A percentile compares a stretch with the other conserved stretches of the same genome.
Conservation (phyloP, 2,797 vertebrate species). For the Simalia tracyae region DNA sequence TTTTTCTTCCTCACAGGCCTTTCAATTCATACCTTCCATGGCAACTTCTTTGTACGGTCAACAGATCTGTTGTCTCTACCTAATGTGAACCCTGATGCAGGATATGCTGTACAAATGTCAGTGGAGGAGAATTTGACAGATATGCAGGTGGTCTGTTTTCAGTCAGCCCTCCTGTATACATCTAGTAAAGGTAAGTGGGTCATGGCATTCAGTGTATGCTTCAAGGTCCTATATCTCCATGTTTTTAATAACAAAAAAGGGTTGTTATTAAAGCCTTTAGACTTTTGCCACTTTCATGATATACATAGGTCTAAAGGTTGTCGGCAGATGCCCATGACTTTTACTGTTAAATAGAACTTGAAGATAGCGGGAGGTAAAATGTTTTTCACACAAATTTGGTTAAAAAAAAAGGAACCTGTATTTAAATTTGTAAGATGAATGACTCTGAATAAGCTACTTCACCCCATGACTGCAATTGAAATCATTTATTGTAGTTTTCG, state of each 20-base stretch:
- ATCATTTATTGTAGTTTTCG: not conserved
- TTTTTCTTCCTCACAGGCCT: constrained; percentile 77
- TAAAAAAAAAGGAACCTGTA: not conserved
- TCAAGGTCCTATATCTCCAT: not conserved
- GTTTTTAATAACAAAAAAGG: not conserved
- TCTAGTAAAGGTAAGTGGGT: constrained; percentile 90
- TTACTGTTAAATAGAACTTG: not conserved
- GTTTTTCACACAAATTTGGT: not conserved
- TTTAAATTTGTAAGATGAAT: not conserved
- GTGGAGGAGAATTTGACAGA: constrained; percentile 95
- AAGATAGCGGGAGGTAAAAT: not conserved
- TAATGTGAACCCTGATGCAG: constrained; percentile 94
- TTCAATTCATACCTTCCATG: constrained; percentile 98
- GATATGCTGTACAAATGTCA: constrained; percentile 96
- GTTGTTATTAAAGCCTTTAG: not conserved
- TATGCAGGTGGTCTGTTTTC: constrained; percentile 92
- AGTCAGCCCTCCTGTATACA: constrained; percentile 95
- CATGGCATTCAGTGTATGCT: not conserved
- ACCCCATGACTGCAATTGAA: not conserved
- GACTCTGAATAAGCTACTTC: not conserved
- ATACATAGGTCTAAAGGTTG: not conserved
- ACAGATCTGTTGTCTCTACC: constrained; percentile 93
- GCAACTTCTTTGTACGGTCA: constrained; percentile 97
- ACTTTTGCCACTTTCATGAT: not conserved
- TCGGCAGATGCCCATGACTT: not conserved